Base-by-base conservation (phyloP, 2,888 invertebrate species). In the Noctua fimbriata region DNA sequence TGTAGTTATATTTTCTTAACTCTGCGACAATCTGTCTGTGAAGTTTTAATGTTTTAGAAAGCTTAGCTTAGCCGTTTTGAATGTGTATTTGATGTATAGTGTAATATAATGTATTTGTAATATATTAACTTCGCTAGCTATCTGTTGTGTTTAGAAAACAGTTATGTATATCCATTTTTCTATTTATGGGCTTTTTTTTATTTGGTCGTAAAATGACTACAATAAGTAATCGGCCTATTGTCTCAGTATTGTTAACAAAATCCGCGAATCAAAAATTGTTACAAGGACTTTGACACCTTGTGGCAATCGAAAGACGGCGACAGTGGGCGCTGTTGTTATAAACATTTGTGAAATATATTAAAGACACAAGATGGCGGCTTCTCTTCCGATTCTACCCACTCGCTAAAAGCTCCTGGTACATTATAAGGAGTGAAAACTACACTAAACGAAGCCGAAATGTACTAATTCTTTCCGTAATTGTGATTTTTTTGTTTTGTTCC, bases 81-180 rank as follows among this genome's bases (percentile, higher is more conserved):
- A 83, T 86, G 85, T 93, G 90, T 93, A 91, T 88, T 92, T 89
- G 87, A 86, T 92, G 91, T 92, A 91, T 89, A 90, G 87, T 92
- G 88, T 89, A 87, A 65, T 63, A 78, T 83, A 86, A 75, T 4
- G 52, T 86, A 78, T 81, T 84, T 81, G 55, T 87, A 85, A 78
- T 47, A 85, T 86, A 69, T 67, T 87, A 70, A 74, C 58, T 77
- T 73, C 49, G 47, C 32, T 55, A 36, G 16, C 47, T 81, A 65
- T 74, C 16, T 52, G 7, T 65, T 85, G 74, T 85, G 65, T 82
- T 85, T 75, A 65, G 24, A 69, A 77, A 24, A 52, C 0, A 32
- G 5, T 18, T 52, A 10, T 36, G 36, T 36, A 36, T 1, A 16
- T 36, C 2, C 24, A 28, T 60, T 60, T 60, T 60, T 7, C 6